Base-by-base conservation (phyloP, 2,113 vertebrate genomes). In the Pica pica region DNA sequence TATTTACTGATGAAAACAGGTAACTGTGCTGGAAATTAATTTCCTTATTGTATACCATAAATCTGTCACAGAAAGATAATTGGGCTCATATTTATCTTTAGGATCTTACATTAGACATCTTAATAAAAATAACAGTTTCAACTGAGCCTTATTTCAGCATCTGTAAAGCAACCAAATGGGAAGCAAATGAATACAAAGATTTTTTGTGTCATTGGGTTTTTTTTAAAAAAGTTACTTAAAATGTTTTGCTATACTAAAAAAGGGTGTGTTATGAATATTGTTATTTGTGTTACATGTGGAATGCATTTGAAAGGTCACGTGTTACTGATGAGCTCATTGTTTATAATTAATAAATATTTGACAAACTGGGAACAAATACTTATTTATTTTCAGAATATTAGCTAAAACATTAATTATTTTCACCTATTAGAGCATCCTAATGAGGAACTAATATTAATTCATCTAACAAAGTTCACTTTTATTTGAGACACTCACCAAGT, bases 331-430 rank as follows among this genome's bases (percentile, higher is more conserved):
- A 91, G 52, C 47, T 90, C 59, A 88, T 90, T 88, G 88, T 92
- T 96, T 94, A 87, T 88, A 52, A 96, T 92, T 95, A 96, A 74
- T 49, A 55, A 56, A 86, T 87, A 71, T 84, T 90, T 96, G 56
- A 92, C 80, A 91, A 64, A 87, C 26, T 55, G 41, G 69, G 77
- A 97, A 83, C 65, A 94, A 96, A 96, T 77, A 84, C 14, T 69
- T 95, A 86, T 86, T 94, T 97, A 80, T 96, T 96, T 96, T 96
- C 57, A 67, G 30, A 28, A 52, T 96, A 64, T 95, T 92, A 92
- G 61, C 33, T 78, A 91, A 96, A 97, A 87, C 71, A 97, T 96
- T 91, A 92, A 97, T 96, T 96, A 96, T 96, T 95, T 96, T 93
- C 81, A 92, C 35, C 67, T 96, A 93, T 96, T 95, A 93, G 59